Evolutionary conservation across 2,888 invertebrate species (phyloP), one percentile per base, ranked within the genome.

Genomic region (Cetonia aurata): DNA sequence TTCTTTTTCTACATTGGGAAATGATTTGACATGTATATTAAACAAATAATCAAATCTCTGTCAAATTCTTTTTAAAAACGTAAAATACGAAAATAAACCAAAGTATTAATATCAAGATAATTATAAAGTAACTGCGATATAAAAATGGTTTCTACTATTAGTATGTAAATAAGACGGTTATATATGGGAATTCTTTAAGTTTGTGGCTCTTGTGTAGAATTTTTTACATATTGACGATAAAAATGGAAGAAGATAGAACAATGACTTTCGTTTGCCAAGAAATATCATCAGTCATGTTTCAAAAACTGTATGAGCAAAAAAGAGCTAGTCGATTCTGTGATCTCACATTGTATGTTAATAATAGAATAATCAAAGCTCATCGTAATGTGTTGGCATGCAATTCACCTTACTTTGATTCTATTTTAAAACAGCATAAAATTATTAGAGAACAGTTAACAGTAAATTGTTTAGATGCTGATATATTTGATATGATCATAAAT

Each of bases 401-500:
- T 80, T 90, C 90, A 69, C 90, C 90, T 0, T 90, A 89, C 80
- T 89, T 91, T 78, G 90, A 89, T 78, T 87, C 89, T 17, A 87
- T 89, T 68, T 82, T 90, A 72, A 88, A 88, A 73, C 85, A 86
- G 73, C 85, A 85, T 75, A 87, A 87, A 80, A 83, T 87, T 60
- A 84, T 86, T 19, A 85, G 86, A 76, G 88, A 88, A 76, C 86
- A 88, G 80, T 80, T 89, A 46, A 87, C 86, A 6, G 85, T 89
- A 53, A 87, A 86, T 67, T 88, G 88, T 78, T 83, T 87, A 76
- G 87, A 89, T 80, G 86, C 87, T 70, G 87, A 86, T 71, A 87
- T 88, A 65, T 91, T 91, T 81, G 83, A 85, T 75, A 83, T 85
- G 44, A 84, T 91, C 62, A 81, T 92, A 25, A 88, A 88, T 79